Conservation (phyloP, 2,113 vertebrate species). For the Brachyistius frenatus region DNA sequence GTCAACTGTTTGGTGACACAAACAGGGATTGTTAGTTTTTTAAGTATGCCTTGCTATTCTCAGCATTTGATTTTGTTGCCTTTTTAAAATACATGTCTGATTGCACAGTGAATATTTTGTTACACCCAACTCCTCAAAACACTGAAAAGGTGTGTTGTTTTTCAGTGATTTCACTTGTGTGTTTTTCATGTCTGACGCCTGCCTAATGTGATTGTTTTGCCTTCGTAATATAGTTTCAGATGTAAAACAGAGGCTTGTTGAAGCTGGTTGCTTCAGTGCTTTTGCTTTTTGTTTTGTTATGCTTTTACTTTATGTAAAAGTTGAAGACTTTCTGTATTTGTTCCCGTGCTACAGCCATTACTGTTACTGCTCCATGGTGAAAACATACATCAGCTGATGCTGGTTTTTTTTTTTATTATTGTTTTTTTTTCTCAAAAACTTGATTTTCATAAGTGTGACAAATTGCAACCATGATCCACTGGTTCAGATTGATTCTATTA, state of each 20-base stretch:
- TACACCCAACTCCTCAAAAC: conserved; percentile 27
- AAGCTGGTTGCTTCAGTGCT: conserved; percentile 33
- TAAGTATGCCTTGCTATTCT: conserved; percentile 59
- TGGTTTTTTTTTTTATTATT: background rate
- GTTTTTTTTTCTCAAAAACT: background rate
- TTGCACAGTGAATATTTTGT: conserved; percentile 58
- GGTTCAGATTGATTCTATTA: conserved; percentile 36
- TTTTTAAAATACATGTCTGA: conserved; percentile 60
- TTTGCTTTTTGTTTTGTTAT: conserved; percentile 26
- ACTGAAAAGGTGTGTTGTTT: conserved; percentile 5
- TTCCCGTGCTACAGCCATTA: conserved; percentile 48
- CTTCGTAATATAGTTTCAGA: conserved; percentile 52
- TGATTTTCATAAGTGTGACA: conserved; percentile 50
- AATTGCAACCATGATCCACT: conserved; percentile 21
- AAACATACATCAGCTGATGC: background rate
- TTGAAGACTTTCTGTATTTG: conserved; percentile 4
- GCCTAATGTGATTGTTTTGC: conserved; percentile 54
- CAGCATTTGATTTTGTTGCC: conserved; percentile 68
- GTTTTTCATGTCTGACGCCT: conserved; percentile 41
- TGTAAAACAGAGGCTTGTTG: conserved; percentile 15
- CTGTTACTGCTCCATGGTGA: conserved; percentile 23
- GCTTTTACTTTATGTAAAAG: background rate
- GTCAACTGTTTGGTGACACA: conserved; percentile 36
- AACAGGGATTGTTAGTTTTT: conserved; percentile 45
- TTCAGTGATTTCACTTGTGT: conserved; percentile 17